Conservation (phyloP, 2,797 vertebrate genomes). For the Serranus cabrilla region DNA sequence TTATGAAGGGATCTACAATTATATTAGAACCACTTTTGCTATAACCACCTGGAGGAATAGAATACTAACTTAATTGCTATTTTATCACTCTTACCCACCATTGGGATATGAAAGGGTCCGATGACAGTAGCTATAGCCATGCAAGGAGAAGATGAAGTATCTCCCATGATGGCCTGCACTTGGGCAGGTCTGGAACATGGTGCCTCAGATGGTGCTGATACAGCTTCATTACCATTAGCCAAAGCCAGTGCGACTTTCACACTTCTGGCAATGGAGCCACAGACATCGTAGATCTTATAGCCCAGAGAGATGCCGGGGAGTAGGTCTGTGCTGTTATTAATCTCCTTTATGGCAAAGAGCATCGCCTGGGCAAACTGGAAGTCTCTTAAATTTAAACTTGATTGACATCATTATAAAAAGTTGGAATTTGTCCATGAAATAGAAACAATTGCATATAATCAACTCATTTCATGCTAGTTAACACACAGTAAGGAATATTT, state of each 20-base stretch:
- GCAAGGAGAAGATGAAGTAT: slow-evolving; percentile 79
- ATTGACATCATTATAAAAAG: slow-evolving; percentile 4
- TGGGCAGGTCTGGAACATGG: slow-evolving; percentile 70
- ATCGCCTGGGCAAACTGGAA: slow-evolving; percentile 81
- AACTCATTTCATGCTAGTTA: background rate
- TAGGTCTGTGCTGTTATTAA: slow-evolving; percentile 81
- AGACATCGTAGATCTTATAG: slow-evolving; percentile 79
- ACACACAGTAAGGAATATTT: background rate
- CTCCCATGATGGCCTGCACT: slow-evolving; percentile 81
- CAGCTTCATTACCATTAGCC: slow-evolving; percentile 65
- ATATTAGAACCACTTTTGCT: background rate
- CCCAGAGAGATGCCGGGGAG: slow-evolving; percentile 79
- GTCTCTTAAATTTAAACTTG: slow-evolving; percentile 80
- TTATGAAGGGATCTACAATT: background rate
- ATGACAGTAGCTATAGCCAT: slow-evolving; percentile 78
- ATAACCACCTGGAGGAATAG: background rate
- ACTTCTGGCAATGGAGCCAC: slow-evolving; percentile 73
- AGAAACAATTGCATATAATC: background rate
- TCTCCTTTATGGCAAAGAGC: slow-evolving; percentile 83
- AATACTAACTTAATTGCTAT: too few species aligned
- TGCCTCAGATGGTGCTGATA: slow-evolving; percentile 3
- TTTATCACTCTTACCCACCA: slow-evolving; percentile 53
- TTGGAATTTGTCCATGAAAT: background rate
- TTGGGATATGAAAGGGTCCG: slow-evolving; percentile 74
- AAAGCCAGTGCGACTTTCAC: slow-evolving; percentile 75